Evolutionary conservation across 2,888 invertebrate genomes (phyloP).

Genomic region (Suillia variegata): DNA sequence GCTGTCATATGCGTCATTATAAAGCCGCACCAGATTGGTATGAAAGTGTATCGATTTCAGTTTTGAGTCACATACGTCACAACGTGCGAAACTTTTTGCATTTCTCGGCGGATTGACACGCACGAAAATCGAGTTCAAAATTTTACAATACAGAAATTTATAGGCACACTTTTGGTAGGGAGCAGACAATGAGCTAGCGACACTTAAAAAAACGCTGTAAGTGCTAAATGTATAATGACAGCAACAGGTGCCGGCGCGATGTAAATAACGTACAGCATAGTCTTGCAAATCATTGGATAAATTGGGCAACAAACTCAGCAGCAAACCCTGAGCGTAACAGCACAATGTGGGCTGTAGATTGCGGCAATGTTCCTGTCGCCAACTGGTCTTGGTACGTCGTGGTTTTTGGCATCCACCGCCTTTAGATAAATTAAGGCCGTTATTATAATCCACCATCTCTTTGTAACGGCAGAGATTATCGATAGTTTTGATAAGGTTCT

Average conservation of each 20-base stretch:
- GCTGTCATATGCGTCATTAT: constrained; percentile 32
- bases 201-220: constrained; percentile 42
- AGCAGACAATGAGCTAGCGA: constrained; percentile 36
- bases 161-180: constrained; percentile 51
- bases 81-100: constrained; percentile 33
- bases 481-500: constrained; percentile 46
- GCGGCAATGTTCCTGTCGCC: constrained; percentile 45
- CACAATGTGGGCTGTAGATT: constrained; percentile 37
- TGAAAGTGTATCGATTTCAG: constrained; percentile 51
- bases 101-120: constrained; percentile 20
- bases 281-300: constrained; percentile 45
- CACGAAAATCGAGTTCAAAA: constrained; percentile 49
- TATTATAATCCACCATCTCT: no score
- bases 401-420: constrained; percentile 29
- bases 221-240: constrained; percentile 52
- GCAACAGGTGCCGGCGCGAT: constrained; percentile 55
- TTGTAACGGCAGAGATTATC: constrained; percentile 46
- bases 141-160: constrained; percentile 50
- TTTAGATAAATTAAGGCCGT: constrained; percentile 8
- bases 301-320: constrained; percentile 45
- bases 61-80: constrained; percentile 52
- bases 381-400: constrained; percentile 32
- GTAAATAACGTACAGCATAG: constrained; percentile 46
- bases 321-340: constrained; percentile 54
- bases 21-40: constrained; percentile 41